These are phyloP conservation scores for Heliconius eleuchia DNA, from an alignment of 1,140 invertebrate genomes.

Conservation along the genomic window DNA sequence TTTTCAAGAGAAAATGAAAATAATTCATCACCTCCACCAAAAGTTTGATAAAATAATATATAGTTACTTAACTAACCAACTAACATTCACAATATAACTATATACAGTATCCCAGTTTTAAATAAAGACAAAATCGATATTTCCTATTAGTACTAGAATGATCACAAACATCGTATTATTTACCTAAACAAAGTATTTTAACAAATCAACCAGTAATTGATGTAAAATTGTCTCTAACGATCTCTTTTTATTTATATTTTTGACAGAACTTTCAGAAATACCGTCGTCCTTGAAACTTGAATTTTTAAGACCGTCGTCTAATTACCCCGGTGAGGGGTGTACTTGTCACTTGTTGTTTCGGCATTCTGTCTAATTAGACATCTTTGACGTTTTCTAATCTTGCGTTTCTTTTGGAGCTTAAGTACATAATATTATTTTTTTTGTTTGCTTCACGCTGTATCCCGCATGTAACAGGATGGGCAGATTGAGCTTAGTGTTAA, in stretches of 20 bases:
- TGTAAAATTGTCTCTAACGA: neutral
- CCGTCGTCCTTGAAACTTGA: neutral
- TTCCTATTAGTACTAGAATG: too few relatives aligned
- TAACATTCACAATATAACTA: too few relatives aligned
- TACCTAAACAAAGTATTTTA: too few relatives aligned
- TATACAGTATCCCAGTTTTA: too few relatives aligned
- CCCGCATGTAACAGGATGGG: too few relatives aligned
- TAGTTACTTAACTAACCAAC: too few relatives aligned
- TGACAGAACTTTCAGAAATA: neutral
- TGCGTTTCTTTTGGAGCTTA: neutral
- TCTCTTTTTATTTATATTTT: neutral
- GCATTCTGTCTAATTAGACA: slow-evolving; percentile 1
- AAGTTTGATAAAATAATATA: neutral
- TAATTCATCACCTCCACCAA: neutral
- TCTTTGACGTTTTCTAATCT: neutral
- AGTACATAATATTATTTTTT: neutral
- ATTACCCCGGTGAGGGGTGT: neutral
- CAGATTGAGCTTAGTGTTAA: too few relatives aligned
- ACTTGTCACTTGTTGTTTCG: slow-evolving; percentile 1
- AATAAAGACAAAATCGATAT: too few relatives aligned
- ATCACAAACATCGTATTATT: too few relatives aligned
- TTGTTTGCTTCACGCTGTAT: too few relatives aligned
- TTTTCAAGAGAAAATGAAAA: too few relatives aligned
- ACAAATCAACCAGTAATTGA: neutral
- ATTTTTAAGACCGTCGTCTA: neutral